Evolutionary conservation across 2,888 invertebrate species (phyloP), one percentile per base, ranked within the genome.

Genomic region (Acronicta alni): DNA sequence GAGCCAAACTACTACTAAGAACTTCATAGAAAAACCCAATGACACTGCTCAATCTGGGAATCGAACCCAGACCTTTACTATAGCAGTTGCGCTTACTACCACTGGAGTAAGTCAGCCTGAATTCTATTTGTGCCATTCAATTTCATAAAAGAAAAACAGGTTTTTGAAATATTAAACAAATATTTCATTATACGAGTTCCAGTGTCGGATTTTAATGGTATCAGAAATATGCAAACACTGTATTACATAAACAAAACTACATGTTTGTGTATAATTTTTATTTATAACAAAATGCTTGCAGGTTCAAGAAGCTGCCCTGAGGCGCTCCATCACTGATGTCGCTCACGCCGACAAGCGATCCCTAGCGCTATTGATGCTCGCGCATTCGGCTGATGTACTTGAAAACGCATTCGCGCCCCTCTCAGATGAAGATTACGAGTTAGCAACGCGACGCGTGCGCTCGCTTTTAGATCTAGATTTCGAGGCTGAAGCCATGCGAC

Each of bases 321-420:
- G 97, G 58, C 98, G 98, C 86, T 99, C 99, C 96, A 98, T 98
- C 46, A 99, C 99, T 71, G 99, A 99, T 93, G 97, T 99, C 12
- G 99, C 99, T 80, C 97, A 99, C 80, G 99, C 99, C 96, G 99
- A 99, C 89, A 98, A 97, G 90, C 96, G 99, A 55, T 97, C 98
- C 88, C 93, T 99, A 83, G 97, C 99, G 44, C 95, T 99, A 65
- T 96, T 99, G 85, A 97, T 98, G 91, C 95, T 99, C 79, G 99
- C 99, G 23, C 99, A 99, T 89, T 98, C 99, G 9, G 99, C 99
- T 52, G 99, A 99, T 92, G 99, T 99, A 20, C 95, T 99, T 56
- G 99, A 99, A 94, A 99, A 99, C 92, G 99, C 99, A 53, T 99
- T 99, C 92, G 99, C 99, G 18, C 99, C 99, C 3, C 95, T 99